Conservation (phyloP, 2,888 invertebrate species). For the Drosophila mayaguana region DNA sequence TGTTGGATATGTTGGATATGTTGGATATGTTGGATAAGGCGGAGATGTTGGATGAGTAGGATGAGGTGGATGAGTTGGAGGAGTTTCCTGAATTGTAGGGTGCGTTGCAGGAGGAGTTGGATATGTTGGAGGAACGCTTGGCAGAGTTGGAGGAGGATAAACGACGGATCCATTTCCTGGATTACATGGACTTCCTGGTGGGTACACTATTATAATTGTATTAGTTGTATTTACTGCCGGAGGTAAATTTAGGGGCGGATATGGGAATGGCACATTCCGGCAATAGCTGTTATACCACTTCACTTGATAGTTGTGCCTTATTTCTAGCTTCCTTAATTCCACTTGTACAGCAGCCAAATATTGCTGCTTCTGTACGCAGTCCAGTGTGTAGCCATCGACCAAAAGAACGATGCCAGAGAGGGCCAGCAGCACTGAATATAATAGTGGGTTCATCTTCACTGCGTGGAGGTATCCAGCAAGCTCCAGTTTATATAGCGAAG, state of each 20-base stretch:
- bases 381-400: background rate
- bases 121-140: too few species aligned
- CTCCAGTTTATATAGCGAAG: conserved; percentile 10
- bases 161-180: too few species aligned
- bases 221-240: too few species aligned
- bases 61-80: too few species aligned
- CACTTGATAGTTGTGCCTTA: background rate
- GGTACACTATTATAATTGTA: too few species aligned
- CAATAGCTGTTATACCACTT: background rate
- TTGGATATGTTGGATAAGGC: too few species aligned
- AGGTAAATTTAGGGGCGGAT: background rate
- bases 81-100: too few species aligned
- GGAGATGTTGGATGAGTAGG: too few species aligned
- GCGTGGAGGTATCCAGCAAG: background rate
- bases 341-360: background rate
- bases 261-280: background rate
- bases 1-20: too few species aligned
- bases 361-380: background rate
- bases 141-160: too few species aligned
- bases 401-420: background rate
- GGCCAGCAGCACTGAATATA: conserved; percentile 16
- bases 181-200: too few species aligned
- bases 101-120: too few species aligned
- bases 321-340: background rate
- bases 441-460: conserved; percentile 7